Evolutionary conservation across 2,888 invertebrate species (phyloP), one percentile per base, ranked within the genome.

Genomic region (Lagria hirta): DNA sequence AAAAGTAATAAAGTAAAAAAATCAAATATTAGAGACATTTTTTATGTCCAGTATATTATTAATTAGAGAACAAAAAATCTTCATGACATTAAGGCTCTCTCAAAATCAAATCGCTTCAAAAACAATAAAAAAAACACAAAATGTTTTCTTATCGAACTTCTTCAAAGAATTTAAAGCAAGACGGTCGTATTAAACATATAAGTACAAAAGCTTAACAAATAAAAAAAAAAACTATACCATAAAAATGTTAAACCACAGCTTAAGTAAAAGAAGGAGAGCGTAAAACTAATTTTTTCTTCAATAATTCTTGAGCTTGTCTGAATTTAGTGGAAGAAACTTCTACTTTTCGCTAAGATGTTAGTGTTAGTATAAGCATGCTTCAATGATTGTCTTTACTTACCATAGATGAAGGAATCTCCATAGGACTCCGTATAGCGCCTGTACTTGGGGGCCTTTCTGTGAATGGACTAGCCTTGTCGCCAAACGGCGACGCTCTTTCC

Each of bases 401-500:
- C 71, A 71, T 71, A 30, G 65, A 66, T n/a, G 69, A 70, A 53
- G 68, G 65, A 57, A 69, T 55, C 29, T 68, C 67, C 24, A 43
- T 55, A 3, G 68, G 66, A 42, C 65, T 69, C 20, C 65, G 57
- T 13, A 65, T 36, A 3, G 65, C 61, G 15, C 58, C 59, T 17
- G 52, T 55, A 53, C 64, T 66, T 5, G 70, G 62, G 16, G 69
- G 61, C 37, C 66, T 48, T 22, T 69, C 68, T 21, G 43, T 47
- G 32, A 60, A 60, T 1, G 58, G 54, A 45, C 54, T 55, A 18
- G 16, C 57, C 23, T 57, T 55, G 27, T 67, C 69, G 2, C 66
- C 68, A 58, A 75, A 74, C 1, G 75, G 74, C 28, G 73, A 74
- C 14, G 69, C 63, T 32, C 73, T 60, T 46, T 78, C 77, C 24